These are phyloP conservation scores for Hucho hucho DNA, from an alignment of 2,113 vertebrate genomes.

Conservation along the genomic window DNA sequence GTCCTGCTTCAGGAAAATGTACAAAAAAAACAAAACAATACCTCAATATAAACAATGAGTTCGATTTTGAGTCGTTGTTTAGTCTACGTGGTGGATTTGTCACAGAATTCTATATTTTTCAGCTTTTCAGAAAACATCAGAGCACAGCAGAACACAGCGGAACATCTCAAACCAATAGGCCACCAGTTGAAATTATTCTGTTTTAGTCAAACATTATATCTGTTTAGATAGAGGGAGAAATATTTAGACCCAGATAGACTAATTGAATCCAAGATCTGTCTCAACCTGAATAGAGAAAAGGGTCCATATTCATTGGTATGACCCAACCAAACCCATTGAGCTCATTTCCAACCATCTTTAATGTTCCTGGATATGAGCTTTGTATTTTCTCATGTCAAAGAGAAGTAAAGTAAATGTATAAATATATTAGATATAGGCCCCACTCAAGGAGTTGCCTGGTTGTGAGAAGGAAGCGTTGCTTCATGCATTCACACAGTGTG, in stretches of 20 bases:
- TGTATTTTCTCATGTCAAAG: background rate
- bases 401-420: background rate
- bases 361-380: conserved; percentile 1
- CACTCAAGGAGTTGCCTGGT: conserved; percentile 1
- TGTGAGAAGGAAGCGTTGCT: too few species aligned
- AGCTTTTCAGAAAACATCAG: background rate
- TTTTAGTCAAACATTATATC: too few species aligned
- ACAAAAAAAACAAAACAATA: conserved; percentile 46
- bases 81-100: conserved; percentile 13
- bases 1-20: conserved; percentile 35
- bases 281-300: too few species aligned
- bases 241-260: background rate
- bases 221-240: background rate
- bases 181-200: too few species aligned
- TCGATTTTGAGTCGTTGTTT: conserved; percentile 16
- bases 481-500: background rate
- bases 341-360: background rate
- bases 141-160: too few species aligned
- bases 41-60: conserved; percentile 37
- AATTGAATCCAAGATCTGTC: background rate
- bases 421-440: background rate
- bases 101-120: background rate
- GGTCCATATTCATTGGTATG: too few species aligned
- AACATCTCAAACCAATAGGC: too few species aligned
- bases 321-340: background rate